Conservation (phyloP, 2,113 vertebrate genomes). For the Austrofundulus limnaeus region DNA sequence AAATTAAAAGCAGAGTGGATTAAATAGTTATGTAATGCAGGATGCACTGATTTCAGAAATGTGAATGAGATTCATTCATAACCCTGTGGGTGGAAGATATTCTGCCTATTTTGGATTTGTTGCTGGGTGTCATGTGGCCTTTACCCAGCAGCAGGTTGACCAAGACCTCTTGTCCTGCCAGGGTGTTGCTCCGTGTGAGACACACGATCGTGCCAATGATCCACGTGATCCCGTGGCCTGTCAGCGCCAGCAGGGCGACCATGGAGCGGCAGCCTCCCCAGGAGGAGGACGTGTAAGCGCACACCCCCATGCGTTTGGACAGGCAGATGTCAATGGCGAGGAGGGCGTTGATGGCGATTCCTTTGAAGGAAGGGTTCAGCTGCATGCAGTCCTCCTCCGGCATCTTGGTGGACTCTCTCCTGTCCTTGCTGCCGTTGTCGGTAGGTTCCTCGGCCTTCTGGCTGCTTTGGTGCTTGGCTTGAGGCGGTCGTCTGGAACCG, state of each 20-base stretch:
- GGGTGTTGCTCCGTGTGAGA: constrained; percentile 90
- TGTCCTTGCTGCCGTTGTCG: constrained; percentile 80
- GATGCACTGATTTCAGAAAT: no score
- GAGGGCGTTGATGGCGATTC: constrained; percentile 92
- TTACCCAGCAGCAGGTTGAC: constrained; percentile 97
- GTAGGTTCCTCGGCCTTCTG: constrained; percentile 63
- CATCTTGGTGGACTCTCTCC: constrained; percentile 82
- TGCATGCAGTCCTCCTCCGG: constrained; percentile 97
- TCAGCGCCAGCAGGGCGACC: constrained; percentile 89
- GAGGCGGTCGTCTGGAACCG: constrained; percentile 66
- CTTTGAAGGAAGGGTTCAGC: constrained; percentile 95
- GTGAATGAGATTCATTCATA: no score
- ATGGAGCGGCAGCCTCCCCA: constrained; percentile 94
- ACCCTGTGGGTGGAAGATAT: no score
- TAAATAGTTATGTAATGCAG: no score
- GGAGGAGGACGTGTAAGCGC: constrained; percentile 84
- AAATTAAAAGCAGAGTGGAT: no score
- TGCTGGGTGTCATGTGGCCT: constrained; percentile 53
- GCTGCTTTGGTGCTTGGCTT: constrained; percentile 59
- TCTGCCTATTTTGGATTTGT: not conserved
- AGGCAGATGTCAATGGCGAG: constrained; percentile 95
- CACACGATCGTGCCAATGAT: constrained; percentile 91
- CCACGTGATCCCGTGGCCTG: constrained; percentile 93
- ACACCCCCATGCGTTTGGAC: constrained; percentile 94
- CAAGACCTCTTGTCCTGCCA: constrained; percentile 94